These are phyloP conservation scores for Leiothrix lutea DNA, from an alignment of 2,113 vertebrate genomes.

Conservation along the genomic window DNA sequence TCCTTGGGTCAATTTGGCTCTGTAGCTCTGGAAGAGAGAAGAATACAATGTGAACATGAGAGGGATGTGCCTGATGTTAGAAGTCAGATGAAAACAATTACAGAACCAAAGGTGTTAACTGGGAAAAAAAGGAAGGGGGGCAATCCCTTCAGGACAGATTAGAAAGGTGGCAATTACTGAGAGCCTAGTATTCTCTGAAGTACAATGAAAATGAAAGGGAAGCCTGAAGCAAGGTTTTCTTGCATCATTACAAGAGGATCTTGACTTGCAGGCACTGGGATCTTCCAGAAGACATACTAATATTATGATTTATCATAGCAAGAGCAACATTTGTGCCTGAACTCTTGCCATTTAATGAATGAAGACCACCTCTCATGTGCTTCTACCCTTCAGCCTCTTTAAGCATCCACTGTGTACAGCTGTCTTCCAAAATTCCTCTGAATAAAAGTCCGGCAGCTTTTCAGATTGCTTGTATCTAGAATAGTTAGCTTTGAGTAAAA, in stretches of 20 bases:
- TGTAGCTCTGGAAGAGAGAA: constrained; percentile 80
- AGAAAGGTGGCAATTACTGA: background rate
- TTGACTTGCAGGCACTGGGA: background rate
- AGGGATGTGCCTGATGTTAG: background rate
- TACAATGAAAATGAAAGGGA: background rate
- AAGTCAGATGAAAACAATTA: background rate
- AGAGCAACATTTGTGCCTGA: background rate
- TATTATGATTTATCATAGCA: background rate
- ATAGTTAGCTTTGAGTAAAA: background rate
- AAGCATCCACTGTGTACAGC: background rate
- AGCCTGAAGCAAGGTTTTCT: background rate
- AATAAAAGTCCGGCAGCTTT: background rate
- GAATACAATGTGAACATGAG: background rate
- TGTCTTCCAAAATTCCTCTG: background rate
- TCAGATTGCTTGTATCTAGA: background rate
- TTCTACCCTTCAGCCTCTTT: background rate
- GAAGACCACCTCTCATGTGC: background rate
- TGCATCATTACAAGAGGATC: accelerated
- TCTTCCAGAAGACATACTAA: background rate
- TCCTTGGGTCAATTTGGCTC: constrained; percentile 86
- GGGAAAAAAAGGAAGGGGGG: background rate
- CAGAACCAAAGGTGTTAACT: background rate
- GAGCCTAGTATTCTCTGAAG: background rate
- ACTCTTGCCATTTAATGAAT: background rate
- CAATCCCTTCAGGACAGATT: background rate